phyloP scores from a whole-genome alignment of 2,797 vertebrate species.

The Halcyon chelicuti region DNA sequence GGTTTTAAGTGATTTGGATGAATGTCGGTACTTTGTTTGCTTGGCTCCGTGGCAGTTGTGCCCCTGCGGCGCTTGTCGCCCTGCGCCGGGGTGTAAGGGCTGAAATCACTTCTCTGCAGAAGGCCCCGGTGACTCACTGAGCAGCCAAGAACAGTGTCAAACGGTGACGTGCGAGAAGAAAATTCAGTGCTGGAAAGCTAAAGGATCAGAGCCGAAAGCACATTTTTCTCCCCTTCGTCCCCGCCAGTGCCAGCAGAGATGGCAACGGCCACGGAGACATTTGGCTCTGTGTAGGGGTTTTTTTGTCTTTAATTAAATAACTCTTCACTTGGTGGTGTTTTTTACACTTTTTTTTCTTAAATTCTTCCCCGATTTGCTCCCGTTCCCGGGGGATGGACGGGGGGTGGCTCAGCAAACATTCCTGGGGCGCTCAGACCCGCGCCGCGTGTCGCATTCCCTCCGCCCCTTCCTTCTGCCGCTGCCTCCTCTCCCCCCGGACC shows the following conservation, averaged over 20 bases:
- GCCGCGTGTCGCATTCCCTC: background rate
- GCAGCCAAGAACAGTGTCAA: background rate
- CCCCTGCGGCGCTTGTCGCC: background rate
- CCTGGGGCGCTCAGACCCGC: background rate
- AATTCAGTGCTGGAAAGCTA: background rate
- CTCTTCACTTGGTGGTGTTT: background rate
- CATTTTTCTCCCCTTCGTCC: background rate
- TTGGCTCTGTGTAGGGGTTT: background rate
- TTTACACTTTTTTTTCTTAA: background rate
- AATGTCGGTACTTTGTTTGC: background rate
- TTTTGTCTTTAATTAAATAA: background rate
- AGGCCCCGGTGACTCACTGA: background rate
- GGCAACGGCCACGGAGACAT: background rate
- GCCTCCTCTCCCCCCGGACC: background rate
- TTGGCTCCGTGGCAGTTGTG: background rate
- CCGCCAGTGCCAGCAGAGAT: background rate
- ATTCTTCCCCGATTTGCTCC: background rate
- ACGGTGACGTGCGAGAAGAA: background rate
- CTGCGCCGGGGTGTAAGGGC: background rate
- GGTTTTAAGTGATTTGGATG: background rate
- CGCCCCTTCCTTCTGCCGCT: background rate
- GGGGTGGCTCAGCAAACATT: background rate
- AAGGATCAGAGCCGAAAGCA: background rate
- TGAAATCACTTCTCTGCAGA: background rate
- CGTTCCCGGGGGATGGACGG: fast-evolving